These are phyloP conservation scores for Lymantria monacha DNA, from an alignment of 2,888 invertebrate species.

Conservation along the genomic window DNA sequence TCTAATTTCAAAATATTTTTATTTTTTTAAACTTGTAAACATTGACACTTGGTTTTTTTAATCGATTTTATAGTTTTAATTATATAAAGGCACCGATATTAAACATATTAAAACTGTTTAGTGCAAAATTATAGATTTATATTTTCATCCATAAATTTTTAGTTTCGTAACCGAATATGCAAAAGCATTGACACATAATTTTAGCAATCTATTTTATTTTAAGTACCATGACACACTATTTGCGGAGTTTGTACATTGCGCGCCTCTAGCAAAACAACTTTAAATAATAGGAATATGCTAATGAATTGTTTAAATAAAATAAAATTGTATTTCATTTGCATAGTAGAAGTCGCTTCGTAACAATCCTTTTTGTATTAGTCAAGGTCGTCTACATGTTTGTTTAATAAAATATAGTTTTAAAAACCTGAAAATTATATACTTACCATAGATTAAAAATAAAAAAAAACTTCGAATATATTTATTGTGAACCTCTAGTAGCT, in stretches of 20 bases:
- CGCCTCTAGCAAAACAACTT: not conserved
- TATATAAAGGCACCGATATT: no score
- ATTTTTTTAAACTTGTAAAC: not conserved
- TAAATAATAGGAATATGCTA: not conserved
- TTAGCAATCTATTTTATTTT: not conserved
- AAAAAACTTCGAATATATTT: no score
- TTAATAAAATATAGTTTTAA: no score
- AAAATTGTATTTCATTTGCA: not conserved
- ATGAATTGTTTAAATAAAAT: not conserved
- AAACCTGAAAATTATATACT: no score
- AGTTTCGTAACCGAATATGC: no score
- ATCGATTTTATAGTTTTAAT: not conserved
- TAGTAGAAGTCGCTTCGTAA: not conserved
- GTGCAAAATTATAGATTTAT: no score
- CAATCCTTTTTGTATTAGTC: no score
- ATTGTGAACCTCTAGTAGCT: no score
- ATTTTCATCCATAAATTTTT: no score
- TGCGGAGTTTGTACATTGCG: not conserved
- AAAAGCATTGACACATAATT: not conserved
- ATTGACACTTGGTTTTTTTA: not conserved
- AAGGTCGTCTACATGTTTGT: no score
- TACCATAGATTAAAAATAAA: no score
- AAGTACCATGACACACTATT: not conserved
- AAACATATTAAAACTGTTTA: no score
- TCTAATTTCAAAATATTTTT: constrained; percentile 26